phyloP scores from a whole-genome alignment of 2,888 invertebrate species.

The Dolichopus griseipennis region DNA sequence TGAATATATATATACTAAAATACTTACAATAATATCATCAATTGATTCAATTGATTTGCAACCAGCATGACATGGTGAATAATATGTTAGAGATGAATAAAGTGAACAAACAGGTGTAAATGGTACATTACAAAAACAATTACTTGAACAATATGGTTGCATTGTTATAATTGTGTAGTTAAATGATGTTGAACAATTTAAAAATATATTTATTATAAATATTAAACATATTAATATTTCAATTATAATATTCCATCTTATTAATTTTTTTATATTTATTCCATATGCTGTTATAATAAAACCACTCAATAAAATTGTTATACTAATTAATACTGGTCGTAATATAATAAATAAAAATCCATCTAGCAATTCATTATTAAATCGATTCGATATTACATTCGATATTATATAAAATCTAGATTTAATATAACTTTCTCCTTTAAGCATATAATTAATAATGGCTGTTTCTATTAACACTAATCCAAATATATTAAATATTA shows the following conservation, averaged over 20 bases:
- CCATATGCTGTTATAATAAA: constrained; percentile 47
- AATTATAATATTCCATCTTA: constrained; percentile 45
- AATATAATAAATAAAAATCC: constrained; percentile 48
- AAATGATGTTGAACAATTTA: constrained; percentile 45
- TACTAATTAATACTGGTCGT: constrained; percentile 49
- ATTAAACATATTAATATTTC: constrained; percentile 43
- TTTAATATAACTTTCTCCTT: constrained; percentile 51
- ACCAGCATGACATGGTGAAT: constrained; percentile 67
- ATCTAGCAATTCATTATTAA: constrained; percentile 49
- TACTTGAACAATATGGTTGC: constrained; percentile 47
- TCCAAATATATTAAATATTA: constrained; percentile 47
- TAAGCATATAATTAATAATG: constrained; percentile 46
- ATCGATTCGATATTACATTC: constrained; percentile 44
- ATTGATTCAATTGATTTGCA: constrained; percentile 45
- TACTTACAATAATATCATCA: constrained; percentile 37
- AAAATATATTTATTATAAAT: constrained; percentile 44
- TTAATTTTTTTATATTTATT: constrained; percentile 45
- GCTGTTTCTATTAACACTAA: constrained; percentile 48
- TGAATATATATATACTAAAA: too few species aligned
- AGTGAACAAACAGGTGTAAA: constrained; percentile 61
- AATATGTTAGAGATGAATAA: constrained; percentile 56
- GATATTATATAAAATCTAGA: constrained; percentile 51
- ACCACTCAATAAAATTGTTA: constrained; percentile 47
- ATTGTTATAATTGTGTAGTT: constrained; percentile 34
- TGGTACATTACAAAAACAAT: constrained; percentile 47